These are phyloP conservation scores for Lutjanus campechanus DNA, from an alignment of 2,797 vertebrate species.

Conservation along the genomic window DNA sequence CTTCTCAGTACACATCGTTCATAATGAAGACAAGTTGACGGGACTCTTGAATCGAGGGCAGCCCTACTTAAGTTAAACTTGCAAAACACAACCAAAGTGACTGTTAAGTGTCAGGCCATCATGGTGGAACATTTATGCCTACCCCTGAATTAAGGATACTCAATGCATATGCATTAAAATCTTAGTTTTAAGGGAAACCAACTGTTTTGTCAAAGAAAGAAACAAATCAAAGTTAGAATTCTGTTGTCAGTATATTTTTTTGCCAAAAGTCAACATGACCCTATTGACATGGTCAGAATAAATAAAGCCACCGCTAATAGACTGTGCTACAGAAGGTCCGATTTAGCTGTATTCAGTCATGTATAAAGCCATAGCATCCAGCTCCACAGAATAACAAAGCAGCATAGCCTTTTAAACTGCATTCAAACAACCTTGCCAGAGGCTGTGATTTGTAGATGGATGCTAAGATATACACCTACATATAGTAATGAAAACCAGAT, in stretches of 20 bases:
- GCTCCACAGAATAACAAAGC: constrained; percentile 75
- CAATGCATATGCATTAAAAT: constrained; percentile 66
- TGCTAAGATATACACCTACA: constrained; percentile 82
- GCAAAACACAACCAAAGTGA: constrained; percentile 79
- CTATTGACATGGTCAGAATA: constrained; percentile 74
- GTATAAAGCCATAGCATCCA: constrained; percentile 80
- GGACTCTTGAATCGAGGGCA: no score
- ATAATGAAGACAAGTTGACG: no score
- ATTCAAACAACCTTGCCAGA: constrained; percentile 89
- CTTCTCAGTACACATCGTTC: no score
- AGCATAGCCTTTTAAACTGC: constrained; percentile 71
- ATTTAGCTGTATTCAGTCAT: constrained; percentile 73
- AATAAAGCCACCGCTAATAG: constrained; percentile 79
- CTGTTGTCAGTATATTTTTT: constrained; percentile 65
- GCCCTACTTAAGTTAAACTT: constrained; percentile 25
- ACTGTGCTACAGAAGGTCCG: constrained; percentile 72
- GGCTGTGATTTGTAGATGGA: constrained; percentile 86
- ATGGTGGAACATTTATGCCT: constrained; percentile 73
- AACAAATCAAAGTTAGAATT: constrained; percentile 63
- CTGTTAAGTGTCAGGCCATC: constrained; percentile 59
- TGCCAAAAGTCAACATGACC: constrained; percentile 70
- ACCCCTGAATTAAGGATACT: constrained; percentile 63
- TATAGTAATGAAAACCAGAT: constrained; percentile 81
- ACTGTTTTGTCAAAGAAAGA: constrained; percentile 47
- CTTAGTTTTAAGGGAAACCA: constrained; percentile 49